A percentile compares a stretch with the other conserved stretches of the same genome.
phyloP scores from a whole-genome alignment of 2,113 vertebrate species.

The Hippocampus mohnikei region DNA sequence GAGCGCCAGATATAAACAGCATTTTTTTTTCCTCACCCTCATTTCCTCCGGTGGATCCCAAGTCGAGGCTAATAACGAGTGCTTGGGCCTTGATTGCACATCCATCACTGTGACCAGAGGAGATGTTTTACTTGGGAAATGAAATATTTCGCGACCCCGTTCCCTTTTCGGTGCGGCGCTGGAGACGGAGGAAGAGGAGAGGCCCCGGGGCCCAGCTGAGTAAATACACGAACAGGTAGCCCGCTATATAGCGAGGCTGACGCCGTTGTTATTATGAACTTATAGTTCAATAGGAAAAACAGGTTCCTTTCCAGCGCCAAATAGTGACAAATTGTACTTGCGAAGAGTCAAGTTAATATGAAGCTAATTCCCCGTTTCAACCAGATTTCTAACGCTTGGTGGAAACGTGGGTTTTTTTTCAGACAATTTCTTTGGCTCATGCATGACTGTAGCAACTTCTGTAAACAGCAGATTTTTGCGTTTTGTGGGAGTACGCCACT shows the following conservation, averaged over 20 bases:
- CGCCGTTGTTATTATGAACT: neutral
- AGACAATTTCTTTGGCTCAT: neutral
- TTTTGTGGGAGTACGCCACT: neutral
- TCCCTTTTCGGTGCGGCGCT: constrained; percentile 63
- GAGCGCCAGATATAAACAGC: constrained; percentile 65
- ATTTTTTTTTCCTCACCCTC: constrained; percentile 63
- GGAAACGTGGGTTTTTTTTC: neutral
- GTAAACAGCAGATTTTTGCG: neutral
- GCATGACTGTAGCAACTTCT: too few species aligned
- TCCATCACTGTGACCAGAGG: constrained; percentile 71
- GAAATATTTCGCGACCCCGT: constrained; percentile 76
- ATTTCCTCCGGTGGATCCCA: constrained; percentile 74
- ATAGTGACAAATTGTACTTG: neutral
- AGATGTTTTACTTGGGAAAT: constrained; percentile 81
- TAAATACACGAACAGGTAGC: constrained; percentile 60
- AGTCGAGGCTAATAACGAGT: constrained; percentile 72
- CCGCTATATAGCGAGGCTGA: neutral
- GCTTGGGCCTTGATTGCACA: constrained; percentile 79
- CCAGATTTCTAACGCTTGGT: neutral
- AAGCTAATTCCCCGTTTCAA: neutral
- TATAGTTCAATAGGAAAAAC: constrained; percentile 4
- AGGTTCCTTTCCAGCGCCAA: neutral
- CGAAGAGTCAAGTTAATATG: neutral
- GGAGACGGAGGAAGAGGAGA: constrained; percentile 53
- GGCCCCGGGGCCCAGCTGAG: constrained; percentile 70